A percentile compares a stretch with the other conserved stretches of the same genome.
These are phyloP conservation scores for Megaustenia siamemsis DNA, from an alignment of 2,888 invertebrate genomes.

Conservation along the genomic window DNA sequence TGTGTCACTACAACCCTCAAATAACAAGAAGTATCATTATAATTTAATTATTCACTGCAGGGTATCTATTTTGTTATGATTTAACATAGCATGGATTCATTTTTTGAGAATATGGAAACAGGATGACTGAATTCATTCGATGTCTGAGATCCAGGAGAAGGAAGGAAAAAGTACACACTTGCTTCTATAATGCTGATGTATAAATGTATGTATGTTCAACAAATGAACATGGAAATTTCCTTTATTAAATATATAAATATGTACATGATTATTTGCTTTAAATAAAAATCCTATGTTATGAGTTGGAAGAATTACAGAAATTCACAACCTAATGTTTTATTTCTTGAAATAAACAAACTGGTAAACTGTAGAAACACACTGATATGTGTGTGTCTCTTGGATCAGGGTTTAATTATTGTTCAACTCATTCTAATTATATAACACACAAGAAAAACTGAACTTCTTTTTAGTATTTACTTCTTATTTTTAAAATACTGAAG, in stretches of 20 bases:
- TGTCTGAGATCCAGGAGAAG: neutral
- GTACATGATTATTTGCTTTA: neutral
- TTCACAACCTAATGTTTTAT: slow-evolving; percentile 15
- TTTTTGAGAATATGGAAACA: neutral
- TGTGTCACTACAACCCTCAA: too few species aligned
- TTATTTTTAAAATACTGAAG: too few species aligned
- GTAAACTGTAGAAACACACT: neutral
- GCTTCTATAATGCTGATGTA: neutral
- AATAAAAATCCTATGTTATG: neutral
- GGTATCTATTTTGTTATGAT: too few species aligned
- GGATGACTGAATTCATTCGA: neutral
- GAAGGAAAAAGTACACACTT: neutral
- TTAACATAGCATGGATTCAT: too few species aligned
- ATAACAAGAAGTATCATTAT: too few species aligned
- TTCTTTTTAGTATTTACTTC: too few species aligned
- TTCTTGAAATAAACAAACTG: slow-evolving; percentile 8
- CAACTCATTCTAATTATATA: too few species aligned
- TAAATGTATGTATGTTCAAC: neutral
- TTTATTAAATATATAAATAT: neutral
- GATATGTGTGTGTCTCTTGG: neutral
- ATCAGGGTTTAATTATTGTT: too few species aligned
- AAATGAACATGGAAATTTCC: neutral
- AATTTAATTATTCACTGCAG: too few species aligned
- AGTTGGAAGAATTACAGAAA: neutral
- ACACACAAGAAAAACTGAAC: too few species aligned